phyloP scores from a whole-genome alignment of 2,888 invertebrate species.

The Drosophila limbata region DNA sequence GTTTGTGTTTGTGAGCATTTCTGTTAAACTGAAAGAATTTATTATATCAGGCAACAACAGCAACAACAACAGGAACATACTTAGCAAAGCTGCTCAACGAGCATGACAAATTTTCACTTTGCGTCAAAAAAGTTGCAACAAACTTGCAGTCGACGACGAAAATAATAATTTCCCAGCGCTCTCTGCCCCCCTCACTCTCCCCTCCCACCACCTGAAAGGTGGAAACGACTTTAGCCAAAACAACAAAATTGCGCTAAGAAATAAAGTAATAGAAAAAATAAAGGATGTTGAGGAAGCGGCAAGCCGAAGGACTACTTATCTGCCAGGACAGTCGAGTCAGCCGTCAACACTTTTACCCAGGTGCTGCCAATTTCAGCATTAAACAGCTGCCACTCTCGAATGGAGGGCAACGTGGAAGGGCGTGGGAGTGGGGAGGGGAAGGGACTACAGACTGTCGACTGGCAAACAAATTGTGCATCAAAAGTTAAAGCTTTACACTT shows the following conservation, averaged over 20 bases:
- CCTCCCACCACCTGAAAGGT: slow-evolving; percentile 2
- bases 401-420: background rate
- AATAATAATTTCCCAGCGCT: slow-evolving; percentile 61
- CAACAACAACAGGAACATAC: slow-evolving; percentile 38
- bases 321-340: slow-evolving; percentile 54
- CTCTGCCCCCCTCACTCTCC: slow-evolving; percentile 5
- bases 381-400: slow-evolving; percentile 58
- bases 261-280: slow-evolving; percentile 15
- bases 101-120: slow-evolving; percentile 80
- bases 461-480: slow-evolving; percentile 75
- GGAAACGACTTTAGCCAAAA: slow-evolving; percentile 30
- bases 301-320: slow-evolving; percentile 67
- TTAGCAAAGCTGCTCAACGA: slow-evolving; percentile 68
- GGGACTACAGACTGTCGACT: slow-evolving; percentile 17
- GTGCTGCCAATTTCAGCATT: slow-evolving; percentile 78
- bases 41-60: slow-evolving; percentile 62
- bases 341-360: slow-evolving; percentile 65
- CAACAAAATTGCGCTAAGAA: slow-evolving; percentile 26
- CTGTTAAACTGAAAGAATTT: slow-evolving; percentile 77
- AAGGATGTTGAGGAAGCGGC: slow-evolving; percentile 19
- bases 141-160: slow-evolving; percentile 73
- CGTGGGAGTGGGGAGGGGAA: background rate
- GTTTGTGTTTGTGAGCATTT: slow-evolving; percentile 69
- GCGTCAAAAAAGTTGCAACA: slow-evolving; percentile 74
- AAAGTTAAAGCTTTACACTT: slow-evolving; percentile 74